phyloP scores from a whole-genome alignment of 2,888 invertebrate species.

The Volucella zonaria region DNA sequence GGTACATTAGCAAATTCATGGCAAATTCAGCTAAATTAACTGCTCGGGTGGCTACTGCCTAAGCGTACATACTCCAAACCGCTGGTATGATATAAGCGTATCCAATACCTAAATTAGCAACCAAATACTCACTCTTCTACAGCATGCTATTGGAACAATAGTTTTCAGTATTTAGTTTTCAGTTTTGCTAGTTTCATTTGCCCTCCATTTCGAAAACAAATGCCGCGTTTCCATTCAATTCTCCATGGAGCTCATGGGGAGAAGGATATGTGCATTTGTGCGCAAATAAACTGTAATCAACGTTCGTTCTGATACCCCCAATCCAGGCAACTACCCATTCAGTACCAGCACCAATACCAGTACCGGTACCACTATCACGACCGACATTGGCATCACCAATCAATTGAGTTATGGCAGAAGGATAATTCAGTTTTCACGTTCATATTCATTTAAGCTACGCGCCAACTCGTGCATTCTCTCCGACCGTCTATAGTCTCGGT shows the following conservation, averaged over 20 bases:
- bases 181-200: background rate
- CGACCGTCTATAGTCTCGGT: background rate
- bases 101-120: constrained; percentile 35
- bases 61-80: constrained; percentile 15
- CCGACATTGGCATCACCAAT: constrained; percentile 64
- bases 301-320: constrained; percentile 43
- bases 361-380: constrained; percentile 27
- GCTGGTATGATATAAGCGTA: background rate
- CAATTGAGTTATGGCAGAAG: constrained; percentile 70
- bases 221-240: constrained; percentile 21
- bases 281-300: constrained; percentile 68
- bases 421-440: constrained; percentile 69
- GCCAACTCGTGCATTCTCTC: background rate
- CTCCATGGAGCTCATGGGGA: constrained; percentile 5
- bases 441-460: constrained; percentile 55
- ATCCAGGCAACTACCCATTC: background rate
- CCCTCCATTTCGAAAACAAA: constrained; percentile 36
- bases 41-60: background rate
- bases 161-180: background rate
- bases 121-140: constrained; percentile 22
- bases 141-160: constrained; percentile 21
- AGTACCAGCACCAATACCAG: background rate
- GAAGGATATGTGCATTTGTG: constrained; percentile 62
- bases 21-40: constrained; percentile 37
- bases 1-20: constrained; percentile 46